Conservation (phyloP, 2,797 vertebrate genomes). For the Amblyraja radiata region DNA sequence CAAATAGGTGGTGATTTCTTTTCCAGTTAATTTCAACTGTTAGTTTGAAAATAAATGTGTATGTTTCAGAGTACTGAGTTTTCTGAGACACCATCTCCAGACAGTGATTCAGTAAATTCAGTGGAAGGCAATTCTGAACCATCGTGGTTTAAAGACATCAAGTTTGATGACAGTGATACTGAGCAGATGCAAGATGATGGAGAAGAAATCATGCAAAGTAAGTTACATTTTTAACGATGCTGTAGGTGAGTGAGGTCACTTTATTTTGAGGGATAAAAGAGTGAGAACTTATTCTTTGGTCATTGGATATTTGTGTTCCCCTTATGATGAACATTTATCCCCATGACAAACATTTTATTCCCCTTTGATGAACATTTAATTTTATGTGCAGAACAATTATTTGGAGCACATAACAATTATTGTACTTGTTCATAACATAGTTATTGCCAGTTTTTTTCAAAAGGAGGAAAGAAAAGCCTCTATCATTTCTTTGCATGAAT, state of each 20-base stretch:
- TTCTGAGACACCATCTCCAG: constrained; percentile 92
- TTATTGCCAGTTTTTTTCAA: not conserved
- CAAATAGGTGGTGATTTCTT: not conserved
- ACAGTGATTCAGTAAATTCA: constrained; percentile 92
- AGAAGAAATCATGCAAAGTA: constrained; percentile 77
- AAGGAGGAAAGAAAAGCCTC: not conserved
- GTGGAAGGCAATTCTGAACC: constrained; percentile 94
- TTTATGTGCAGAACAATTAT: not conserved
- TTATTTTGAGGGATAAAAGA: not conserved
- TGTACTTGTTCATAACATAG: not conserved
- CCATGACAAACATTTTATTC: no score
- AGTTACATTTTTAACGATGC: constrained; percentile 46
- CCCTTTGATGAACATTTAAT: not conserved
- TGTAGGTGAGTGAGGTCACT: not conserved
- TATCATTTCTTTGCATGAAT: no score
- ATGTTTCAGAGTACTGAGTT: constrained; percentile 82
- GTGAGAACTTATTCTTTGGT: not conserved
- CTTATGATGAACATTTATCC: not conserved
- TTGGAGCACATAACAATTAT: not conserved
- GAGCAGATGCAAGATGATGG: constrained; percentile 87
- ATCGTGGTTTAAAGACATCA: constrained; percentile 98
- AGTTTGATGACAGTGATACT: constrained; percentile 95
- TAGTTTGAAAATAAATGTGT: not conserved
- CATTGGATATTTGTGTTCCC: not conserved
- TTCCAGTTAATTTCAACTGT: not conserved